Percentiles rank a stretch among this genome's conserved stretches.
Evolutionary conservation across 2,888 invertebrate species (phyloP).

Genomic region (Zhengitettix transpicula): DNA sequence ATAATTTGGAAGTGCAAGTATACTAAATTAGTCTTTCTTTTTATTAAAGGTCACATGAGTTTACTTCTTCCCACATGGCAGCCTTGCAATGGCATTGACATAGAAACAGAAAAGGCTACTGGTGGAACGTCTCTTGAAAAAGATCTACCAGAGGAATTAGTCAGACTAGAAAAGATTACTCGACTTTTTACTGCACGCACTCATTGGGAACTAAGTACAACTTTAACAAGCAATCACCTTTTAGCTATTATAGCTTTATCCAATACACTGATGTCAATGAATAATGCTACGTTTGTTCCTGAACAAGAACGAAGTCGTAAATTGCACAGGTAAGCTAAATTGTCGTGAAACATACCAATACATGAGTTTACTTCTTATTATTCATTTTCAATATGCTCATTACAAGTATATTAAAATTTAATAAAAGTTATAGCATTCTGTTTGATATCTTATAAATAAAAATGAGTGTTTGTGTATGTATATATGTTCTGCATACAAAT

Average conservation of each 20-base stretch:
- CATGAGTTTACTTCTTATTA: too few relatives aligned
- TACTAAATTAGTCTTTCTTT: too few relatives aligned
- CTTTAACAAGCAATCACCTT: constrained; percentile 89
- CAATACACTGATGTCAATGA: constrained; percentile 97
- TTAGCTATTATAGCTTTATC: constrained; percentile 86
- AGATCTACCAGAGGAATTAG: constrained; percentile 50
- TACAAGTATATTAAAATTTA: too few relatives aligned
- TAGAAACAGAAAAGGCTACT: constrained; percentile 1
- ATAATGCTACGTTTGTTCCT: constrained; percentile 81
- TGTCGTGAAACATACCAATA: too few relatives aligned
- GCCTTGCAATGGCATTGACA: constrained; percentile 20
- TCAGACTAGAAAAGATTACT: constrained; percentile 60
- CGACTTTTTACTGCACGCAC: constrained; percentile 68
- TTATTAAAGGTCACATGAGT: constrained; percentile 64
- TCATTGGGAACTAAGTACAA: constrained; percentile 93
- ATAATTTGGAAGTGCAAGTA: too few relatives aligned
- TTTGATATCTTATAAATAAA: too few relatives aligned
- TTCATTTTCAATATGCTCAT: too few relatives aligned
- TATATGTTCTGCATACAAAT: too few relatives aligned
- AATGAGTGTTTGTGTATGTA: too few relatives aligned
- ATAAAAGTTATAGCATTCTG: neutral
- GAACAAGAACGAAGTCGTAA: constrained; percentile 70
- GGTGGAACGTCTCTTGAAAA: constrained; percentile 21
- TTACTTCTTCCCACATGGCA: constrained; percentile 81
- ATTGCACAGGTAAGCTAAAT: constrained; percentile 40